Percentiles rank a stretch among this genome's conserved stretches.
Evolutionary conservation across 2,113 vertebrate species (phyloP).

Genomic region (Pongo abelii): DNA sequence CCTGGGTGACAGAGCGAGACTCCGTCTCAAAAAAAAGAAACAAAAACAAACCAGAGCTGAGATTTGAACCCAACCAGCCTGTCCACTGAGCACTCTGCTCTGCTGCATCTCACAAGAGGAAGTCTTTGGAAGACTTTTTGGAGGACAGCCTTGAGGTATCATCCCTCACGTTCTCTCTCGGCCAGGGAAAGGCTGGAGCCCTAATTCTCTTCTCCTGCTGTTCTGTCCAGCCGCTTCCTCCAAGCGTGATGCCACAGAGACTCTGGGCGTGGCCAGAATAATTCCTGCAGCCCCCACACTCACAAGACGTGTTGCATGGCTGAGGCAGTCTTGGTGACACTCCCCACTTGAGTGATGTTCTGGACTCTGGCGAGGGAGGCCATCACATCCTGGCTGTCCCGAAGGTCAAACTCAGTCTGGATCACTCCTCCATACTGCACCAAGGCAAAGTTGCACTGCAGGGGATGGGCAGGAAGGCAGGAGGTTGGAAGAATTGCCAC

Average conservation of each 20-base stretch:
- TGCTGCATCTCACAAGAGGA: neutral
- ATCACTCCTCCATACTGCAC: constrained; percentile 83
- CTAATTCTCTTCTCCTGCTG: neutral
- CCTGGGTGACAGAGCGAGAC: no score
- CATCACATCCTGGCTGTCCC: constrained; percentile 66
- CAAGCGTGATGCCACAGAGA: neutral
- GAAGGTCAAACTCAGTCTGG: constrained; percentile 84
- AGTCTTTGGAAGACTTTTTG: neutral
- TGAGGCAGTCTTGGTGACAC: constrained; percentile 84
- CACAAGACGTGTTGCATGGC: constrained; percentile 88
- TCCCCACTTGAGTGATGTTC: constrained; percentile 79
- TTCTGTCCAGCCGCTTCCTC: neutral
- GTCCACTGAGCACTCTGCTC: neutral
- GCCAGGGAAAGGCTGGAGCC: neutral
- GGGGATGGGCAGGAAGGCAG: neutral
- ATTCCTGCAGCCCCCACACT: constrained; percentile 68
- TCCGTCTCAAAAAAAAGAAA: no score
- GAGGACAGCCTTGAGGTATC: neutral
- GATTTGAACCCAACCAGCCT: neutral
- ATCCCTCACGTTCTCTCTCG: neutral
- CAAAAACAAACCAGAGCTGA: neutral
- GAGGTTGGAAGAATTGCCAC: neutral
- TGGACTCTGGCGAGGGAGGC: constrained; percentile 78
- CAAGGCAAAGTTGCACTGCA: constrained; percentile 87
- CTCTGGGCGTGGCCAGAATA: neutral